These are phyloP conservation scores for Cryptocephalus primarius DNA, from an alignment of 2,888 invertebrate genomes.

Conservation along the genomic window DNA sequence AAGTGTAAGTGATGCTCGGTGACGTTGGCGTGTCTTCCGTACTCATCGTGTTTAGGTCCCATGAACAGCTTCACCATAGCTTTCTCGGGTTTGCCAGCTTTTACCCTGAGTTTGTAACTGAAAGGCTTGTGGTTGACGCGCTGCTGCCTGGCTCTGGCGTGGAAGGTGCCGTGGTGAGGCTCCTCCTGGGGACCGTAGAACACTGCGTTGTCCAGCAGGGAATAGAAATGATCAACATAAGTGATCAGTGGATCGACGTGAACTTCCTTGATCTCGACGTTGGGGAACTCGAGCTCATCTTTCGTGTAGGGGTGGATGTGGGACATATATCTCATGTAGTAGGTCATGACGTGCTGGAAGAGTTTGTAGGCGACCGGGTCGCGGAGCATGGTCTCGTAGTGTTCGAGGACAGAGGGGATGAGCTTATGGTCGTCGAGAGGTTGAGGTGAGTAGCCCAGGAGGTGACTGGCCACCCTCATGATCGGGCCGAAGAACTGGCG, in stretches of 20 bases:
- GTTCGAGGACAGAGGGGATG: slow-evolving; percentile 53
- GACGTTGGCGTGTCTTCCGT: slow-evolving; percentile 41
- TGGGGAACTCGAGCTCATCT: slow-evolving; percentile 45
- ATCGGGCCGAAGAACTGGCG: slow-evolving; percentile 39
- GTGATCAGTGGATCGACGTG: slow-evolving; percentile 56
- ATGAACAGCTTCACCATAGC: slow-evolving; percentile 54
- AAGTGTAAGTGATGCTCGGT: slow-evolving; percentile 49
- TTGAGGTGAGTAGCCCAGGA: slow-evolving; percentile 41
- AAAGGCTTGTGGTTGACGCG: slow-evolving; percentile 63
- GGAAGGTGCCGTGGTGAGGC: slow-evolving; percentile 19
- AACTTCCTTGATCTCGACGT: slow-evolving; percentile 49
- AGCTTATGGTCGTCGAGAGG: slow-evolving; percentile 34
- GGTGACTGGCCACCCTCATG: slow-evolving; percentile 43
- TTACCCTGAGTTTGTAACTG: slow-evolving; percentile 47
- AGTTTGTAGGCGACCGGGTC: slow-evolving; percentile 47
- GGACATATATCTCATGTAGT: slow-evolving; percentile 50
- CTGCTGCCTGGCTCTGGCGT: slow-evolving; percentile 51
- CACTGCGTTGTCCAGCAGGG: slow-evolving; percentile 49
- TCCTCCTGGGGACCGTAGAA: slow-evolving; percentile 34
- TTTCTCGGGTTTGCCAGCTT: slow-evolving; percentile 46
- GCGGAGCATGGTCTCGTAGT: slow-evolving; percentile 43
- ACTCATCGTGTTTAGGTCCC: slow-evolving; percentile 57
- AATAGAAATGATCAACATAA: slow-evolving; percentile 54
- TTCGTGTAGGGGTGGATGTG: slow-evolving; percentile 49
- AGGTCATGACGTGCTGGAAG: slow-evolving; percentile 46